Evolutionary conservation across 30 jellyfish, hydroid and myxozoan species (phyloP), one percentile per base, ranked within the genome.

Genomic region (Aurelia coerulea): DNA sequence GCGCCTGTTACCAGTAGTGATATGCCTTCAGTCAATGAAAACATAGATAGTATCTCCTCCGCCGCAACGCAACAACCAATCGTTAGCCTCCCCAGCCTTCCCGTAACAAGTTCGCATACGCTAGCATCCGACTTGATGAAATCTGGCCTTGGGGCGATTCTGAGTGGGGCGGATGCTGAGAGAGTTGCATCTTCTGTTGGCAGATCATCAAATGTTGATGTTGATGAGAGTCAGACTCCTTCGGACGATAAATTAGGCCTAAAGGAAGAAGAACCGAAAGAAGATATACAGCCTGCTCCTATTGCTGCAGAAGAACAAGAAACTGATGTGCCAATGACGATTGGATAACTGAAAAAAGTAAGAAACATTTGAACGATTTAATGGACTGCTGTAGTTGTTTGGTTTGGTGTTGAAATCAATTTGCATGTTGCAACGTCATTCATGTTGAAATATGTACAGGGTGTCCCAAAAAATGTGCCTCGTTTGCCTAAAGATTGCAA

Each of bases 111-210:
- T 46, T 46, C 56, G 56, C 67, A 71, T 6, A 51, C 89, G 46
- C 32, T 76, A 10, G 68, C 86, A 4, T 32, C 54, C 5, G 86
- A 76, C 13, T 56, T 76, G 31, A 59, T 76, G 17, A 76, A 76
- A 41, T 34, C 68, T 39, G 67, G 67, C 53, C 23, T 77, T 3
- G 78, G 87, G 31, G 32, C 60, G 41, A 71, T 79, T 14, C 69
- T 79, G 17, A 62, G 79, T 29, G 89, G 80, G 2, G 89, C 89
- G 1, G 80, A 65, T 79, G 89, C 80, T 9, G 89, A 79, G 19
- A 74, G 80, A 14, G 80, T 79, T 9, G 80, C 89, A n/a, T 70
- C 80, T 4, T 79, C 89, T 16, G 89, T 79, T 79, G 89, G 80
- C 50, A 64, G 73, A 37, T n/a, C 73, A 46, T 79, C 34, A 19